Percentiles rank a stretch among this genome's conserved stretches.
Evolutionary conservation across 2,888 invertebrate genomes (phyloP).

Genomic region (Apotomis turbidana): DNA sequence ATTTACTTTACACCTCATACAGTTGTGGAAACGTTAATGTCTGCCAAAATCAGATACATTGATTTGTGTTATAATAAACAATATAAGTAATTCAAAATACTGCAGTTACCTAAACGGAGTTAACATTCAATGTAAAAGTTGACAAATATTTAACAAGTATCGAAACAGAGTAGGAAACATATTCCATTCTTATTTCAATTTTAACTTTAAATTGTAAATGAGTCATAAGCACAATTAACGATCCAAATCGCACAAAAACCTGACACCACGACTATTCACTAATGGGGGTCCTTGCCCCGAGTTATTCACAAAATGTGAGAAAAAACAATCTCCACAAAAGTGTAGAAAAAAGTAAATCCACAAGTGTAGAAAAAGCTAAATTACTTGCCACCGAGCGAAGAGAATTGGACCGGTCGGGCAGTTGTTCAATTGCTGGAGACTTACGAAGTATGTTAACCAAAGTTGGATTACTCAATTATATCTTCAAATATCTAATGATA

Average conservation of each 20-base stretch:
- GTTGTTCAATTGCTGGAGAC: not conserved
- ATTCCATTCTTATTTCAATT: not conserved
- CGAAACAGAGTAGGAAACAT: not conserved
- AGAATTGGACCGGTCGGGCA: slow-evolving; percentile 15
- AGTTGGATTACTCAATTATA: not conserved
- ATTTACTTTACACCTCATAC: too few relatives aligned
- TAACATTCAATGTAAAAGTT: not conserved
- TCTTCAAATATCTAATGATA: too few relatives aligned
- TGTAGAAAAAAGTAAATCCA: slow-evolving; percentile 28
- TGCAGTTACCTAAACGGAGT: not conserved
- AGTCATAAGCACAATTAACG: slow-evolving; percentile 31
- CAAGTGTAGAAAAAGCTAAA: slow-evolving; percentile 28
- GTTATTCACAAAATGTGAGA: slow-evolving; percentile 23
- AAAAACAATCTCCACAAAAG: slow-evolving; percentile 31
- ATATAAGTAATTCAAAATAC: not conserved
- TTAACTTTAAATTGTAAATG: slow-evolving; percentile 11
- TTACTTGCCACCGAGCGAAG: slow-evolving; percentile 6
- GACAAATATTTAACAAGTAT: not conserved
- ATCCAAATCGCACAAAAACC: slow-evolving; percentile 24
- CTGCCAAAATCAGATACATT: too few relatives aligned
- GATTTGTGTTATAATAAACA: not conserved
- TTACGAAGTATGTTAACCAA: not conserved
- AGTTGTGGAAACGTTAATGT: too few relatives aligned
- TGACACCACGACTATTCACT: slow-evolving; percentile 19
- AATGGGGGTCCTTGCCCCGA: slow-evolving; percentile 33